These are phyloP conservation scores for Tachycineta bicolor DNA, from an alignment of 2,113 vertebrate genomes.

Conservation along the genomic window DNA sequence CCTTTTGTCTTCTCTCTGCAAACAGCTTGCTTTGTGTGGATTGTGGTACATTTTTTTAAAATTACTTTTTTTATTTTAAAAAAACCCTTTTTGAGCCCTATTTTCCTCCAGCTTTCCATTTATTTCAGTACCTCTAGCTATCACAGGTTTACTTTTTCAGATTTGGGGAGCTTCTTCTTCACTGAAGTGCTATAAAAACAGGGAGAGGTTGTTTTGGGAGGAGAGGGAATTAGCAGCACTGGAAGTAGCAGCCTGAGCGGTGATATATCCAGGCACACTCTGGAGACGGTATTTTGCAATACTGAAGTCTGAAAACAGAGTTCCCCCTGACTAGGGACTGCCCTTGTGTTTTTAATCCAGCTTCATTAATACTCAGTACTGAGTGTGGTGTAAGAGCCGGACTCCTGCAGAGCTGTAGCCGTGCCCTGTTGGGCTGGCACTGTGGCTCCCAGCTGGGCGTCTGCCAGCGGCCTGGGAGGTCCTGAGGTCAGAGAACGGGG, in stretches of 20 bases:
- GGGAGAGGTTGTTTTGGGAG: not conserved
- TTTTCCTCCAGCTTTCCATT: not conserved
- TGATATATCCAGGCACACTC: not conserved
- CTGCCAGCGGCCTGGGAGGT: fast-evolving
- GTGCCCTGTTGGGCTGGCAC: fast-evolving
- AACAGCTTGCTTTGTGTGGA: not conserved
- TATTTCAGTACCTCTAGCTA: not conserved
- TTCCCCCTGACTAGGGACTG: not conserved
- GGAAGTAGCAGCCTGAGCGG: not conserved
- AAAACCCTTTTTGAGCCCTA: not conserved
- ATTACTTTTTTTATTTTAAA: not conserved
- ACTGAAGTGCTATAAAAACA: not conserved
- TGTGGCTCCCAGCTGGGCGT: not conserved
- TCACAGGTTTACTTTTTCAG: not conserved
- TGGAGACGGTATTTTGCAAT: not conserved
- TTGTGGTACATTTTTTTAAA: not conserved
- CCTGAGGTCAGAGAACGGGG: not conserved
- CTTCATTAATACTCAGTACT: not conserved
- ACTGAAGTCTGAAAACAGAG: not conserved
- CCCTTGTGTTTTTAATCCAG: not conserved
- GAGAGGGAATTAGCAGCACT: not conserved
- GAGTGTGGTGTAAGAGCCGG: not conserved
- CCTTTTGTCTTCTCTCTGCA: not conserved
- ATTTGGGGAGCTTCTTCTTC: not conserved
- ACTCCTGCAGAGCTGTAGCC: fast-evolving